A percentile compares a stretch with the other conserved stretches of the same genome.
These are phyloP conservation scores for Thalassaphorura encarpata DNA, from an alignment of 1,140 invertebrate genomes.

Conservation along the genomic window DNA sequence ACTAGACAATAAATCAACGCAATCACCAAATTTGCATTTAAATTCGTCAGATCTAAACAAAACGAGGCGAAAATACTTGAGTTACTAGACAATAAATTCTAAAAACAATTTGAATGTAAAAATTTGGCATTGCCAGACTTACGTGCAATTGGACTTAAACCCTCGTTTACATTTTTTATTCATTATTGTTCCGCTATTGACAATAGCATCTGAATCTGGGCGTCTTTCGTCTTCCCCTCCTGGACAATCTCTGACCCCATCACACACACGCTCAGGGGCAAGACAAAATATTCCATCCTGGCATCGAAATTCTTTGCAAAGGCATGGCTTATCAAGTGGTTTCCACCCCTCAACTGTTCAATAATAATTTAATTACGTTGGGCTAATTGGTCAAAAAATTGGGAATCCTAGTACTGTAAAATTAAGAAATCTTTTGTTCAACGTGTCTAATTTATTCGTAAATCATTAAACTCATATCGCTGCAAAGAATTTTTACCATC, in stretches of 20 bases:
- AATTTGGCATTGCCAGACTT: background rate
- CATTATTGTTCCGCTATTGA: background rate
- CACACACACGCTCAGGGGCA: conserved; percentile 2
- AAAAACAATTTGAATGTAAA: background rate
- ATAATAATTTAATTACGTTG: no score
- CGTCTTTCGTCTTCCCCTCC: conserved; percentile 13
- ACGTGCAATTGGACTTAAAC: background rate
- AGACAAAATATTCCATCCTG: conserved; percentile 11
- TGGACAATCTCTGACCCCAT: conserved; percentile 8
- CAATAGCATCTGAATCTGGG: background rate
- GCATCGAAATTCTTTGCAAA: conserved; percentile 18
- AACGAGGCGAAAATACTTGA: background rate
- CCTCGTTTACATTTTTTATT: background rate
- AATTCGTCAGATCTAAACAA: background rate
- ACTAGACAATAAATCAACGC: background rate
- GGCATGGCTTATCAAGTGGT: conserved; percentile 9
- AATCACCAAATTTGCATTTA: background rate
- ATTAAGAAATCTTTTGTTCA: no score
- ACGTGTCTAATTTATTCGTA: no score
- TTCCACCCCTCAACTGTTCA: no score
- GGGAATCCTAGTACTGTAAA: no score
- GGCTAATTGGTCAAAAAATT: no score
- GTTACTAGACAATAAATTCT: background rate
- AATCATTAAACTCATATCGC: no score
- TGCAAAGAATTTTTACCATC: no score